Conservation (phyloP, 2,888 invertebrate species). For the Drosophila infuscata region DNA sequence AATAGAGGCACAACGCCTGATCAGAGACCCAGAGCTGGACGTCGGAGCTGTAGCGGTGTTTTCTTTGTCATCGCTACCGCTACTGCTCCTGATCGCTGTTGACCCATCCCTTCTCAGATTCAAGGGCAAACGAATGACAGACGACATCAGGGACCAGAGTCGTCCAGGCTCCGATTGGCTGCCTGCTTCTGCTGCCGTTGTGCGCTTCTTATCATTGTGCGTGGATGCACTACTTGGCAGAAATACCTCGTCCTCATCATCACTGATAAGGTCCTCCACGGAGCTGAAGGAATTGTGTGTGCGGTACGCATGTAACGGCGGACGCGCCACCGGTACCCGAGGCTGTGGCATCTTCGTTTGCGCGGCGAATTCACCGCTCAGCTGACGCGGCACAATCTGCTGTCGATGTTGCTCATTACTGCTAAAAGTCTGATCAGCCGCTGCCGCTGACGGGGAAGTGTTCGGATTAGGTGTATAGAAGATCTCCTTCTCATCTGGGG, state of each 20-base stretch:
- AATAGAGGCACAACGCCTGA: slow-evolving; percentile 83
- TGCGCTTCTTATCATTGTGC: slow-evolving; percentile 51
- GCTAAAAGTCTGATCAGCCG: neutral
- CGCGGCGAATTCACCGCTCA: slow-evolving; percentile 60
- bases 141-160: slow-evolving; percentile 73
- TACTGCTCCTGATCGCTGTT: slow-evolving; percentile 1
- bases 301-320: slow-evolving; percentile 59
- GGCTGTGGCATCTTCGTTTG: slow-evolving; percentile 27
- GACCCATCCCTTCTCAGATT: slow-evolving; percentile 33
- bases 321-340: slow-evolving; percentile 51
- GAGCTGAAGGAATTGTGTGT: slow-evolving; percentile 46
- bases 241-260: slow-evolving; percentile 62
- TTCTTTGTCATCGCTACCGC: slow-evolving; percentile 44
- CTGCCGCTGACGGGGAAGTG: neutral
- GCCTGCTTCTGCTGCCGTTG: neutral
- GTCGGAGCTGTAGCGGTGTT: slow-evolving; percentile 33
- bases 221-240: slow-evolving; percentile 60
- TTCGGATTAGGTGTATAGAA: slow-evolving; percentile 72
- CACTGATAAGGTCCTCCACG: slow-evolving; percentile 61
- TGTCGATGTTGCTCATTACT: slow-evolving; percentile 32
- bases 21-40: slow-evolving; percentile 62
- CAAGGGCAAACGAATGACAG: slow-evolving; percentile 80
- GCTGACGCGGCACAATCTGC: slow-evolving; percentile 58
- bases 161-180: slow-evolving; percentile 56
- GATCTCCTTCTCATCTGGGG: slow-evolving; percentile 47